A percentile compares a stretch with the other conserved stretches of the same genome.
These are phyloP conservation scores for Limnothrissa miodon DNA, from an alignment of 2,113 vertebrate genomes.

Conservation along the genomic window DNA sequence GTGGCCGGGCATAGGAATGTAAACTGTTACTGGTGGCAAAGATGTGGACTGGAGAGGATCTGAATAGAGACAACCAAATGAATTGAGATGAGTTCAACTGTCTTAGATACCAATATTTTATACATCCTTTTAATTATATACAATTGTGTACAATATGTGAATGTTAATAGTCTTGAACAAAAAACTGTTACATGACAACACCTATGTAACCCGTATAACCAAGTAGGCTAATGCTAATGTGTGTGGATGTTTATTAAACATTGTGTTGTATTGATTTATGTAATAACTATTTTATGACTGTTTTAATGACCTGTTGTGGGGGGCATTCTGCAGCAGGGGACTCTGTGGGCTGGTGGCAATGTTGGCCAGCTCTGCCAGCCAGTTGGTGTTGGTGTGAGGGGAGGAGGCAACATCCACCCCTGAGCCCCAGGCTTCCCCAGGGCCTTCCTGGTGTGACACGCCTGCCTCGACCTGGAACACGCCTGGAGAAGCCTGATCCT, in stretches of 20 bases:
- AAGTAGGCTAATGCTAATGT: neutral
- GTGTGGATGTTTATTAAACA: neutral
- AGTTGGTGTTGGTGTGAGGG: constrained; percentile 88
- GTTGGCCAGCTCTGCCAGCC: constrained; percentile 94
- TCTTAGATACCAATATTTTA: neutral
- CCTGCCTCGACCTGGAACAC: constrained; percentile 85
- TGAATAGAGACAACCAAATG: constrained; percentile 54
- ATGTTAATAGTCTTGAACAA: neutral
- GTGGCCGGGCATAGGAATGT: constrained; percentile 99
- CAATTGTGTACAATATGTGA: neutral
- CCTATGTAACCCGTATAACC: neutral
- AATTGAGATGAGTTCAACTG: neutral
- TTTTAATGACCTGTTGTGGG: constrained; percentile 82
- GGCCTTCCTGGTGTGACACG: constrained; percentile 89
- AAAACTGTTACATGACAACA: neutral
- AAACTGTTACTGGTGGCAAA: constrained; percentile 98
- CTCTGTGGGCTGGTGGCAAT: constrained; percentile 97
- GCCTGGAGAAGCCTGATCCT: constrained; percentile 80
- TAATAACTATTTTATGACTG: neutral
- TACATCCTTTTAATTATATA: neutral
- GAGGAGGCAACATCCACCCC: constrained; percentile 74
- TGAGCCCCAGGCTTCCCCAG: constrained; percentile 72
- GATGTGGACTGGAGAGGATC: constrained; percentile 97
- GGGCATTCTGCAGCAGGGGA: constrained; percentile 89
- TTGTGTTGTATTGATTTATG: no score